Evolutionary conservation across 2,797 vertebrate species (phyloP), one percentile per base, ranked within the genome.

Genomic region (Pitangus sulphuratus): DNA sequence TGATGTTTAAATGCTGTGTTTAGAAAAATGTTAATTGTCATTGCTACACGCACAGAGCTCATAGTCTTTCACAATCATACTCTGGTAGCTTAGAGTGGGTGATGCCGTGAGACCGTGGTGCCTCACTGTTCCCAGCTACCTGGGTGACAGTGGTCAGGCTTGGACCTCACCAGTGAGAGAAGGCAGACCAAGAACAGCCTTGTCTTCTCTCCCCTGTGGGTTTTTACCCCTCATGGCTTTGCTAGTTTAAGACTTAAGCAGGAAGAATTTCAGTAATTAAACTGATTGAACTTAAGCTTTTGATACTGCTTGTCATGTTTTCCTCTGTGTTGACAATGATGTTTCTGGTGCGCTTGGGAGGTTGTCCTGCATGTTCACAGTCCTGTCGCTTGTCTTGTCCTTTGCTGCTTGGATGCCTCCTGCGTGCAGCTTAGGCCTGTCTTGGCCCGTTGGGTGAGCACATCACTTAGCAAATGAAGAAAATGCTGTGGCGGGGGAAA

Each of bases 141-240:
- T 1, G 0, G 4, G 30, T 76, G 4, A 1, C 1, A 0, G 11
- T 47, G 25, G 37, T 77, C 31, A 39, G 21, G 31, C 39, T 45
- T 68, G 39, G 77, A 78, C 35, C 40, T 85, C n/a, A 31, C 9
- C 15, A 22, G 39, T 1, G 2, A 82, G 70, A 35, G 58, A 54
- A 53, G 31, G 24, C 70, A 77, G 66, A 50, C 5, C 15, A 15
- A 26, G 15, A 57, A 26, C 12, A 8, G 53, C 45, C 37, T 57
- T 33, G 44, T 57, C 24, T 50, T 50, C 50, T 56, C 11, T 62
- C n/a, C 15, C 19, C 26, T 35, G 20, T 19, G 25, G 26, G 1
- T 24, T 24, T 50, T 19, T 33, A 8, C 4, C 1, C 19, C 5
- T 17, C 9, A 25, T 1, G 40, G 15, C 0, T 47, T 87, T 81